A percentile compares a stretch with the other conserved stretches of the same genome.
Evolutionary conservation across 2,797 vertebrate species (phyloP).

Genomic region (Epinephelus malabaricus): DNA sequence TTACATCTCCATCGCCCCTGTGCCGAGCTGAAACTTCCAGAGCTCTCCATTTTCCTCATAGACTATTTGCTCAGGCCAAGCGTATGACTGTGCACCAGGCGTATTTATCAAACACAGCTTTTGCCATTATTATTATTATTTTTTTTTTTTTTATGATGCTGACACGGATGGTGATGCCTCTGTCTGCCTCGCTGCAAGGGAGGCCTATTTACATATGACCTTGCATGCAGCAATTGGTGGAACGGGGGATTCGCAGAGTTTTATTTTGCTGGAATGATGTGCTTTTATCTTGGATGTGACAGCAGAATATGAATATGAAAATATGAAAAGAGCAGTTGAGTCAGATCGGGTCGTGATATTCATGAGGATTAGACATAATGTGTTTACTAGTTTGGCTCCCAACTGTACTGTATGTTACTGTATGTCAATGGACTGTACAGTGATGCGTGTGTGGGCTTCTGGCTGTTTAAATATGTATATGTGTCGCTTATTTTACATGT

Average conservation of each 20-base stretch:
- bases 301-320: slow-evolving; percentile 78
- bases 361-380: slow-evolving; percentile 75
- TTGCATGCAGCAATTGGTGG: slow-evolving; percentile 67
- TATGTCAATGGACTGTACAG: slow-evolving; percentile 45
- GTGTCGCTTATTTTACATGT: slow-evolving; percentile 57
- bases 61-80: slow-evolving; percentile 51
- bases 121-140: slow-evolving; percentile 53
- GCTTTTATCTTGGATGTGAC: slow-evolving; percentile 80
- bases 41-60: slow-evolving; percentile 30
- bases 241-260: slow-evolving; percentile 44
- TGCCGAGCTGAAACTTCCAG: slow-evolving; percentile 19
- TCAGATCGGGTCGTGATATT: slow-evolving; percentile 69
- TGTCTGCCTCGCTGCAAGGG: slow-evolving; percentile 52
- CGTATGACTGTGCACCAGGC: slow-evolving; percentile 18
- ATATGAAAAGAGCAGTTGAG: slow-evolving; percentile 66
- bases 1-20: slow-evolving; percentile 24
- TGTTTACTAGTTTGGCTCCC: slow-evolving; percentile 68
- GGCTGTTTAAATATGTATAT: slow-evolving; percentile 17
- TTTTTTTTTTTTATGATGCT: slow-evolving; percentile 60
- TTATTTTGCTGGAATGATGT: slow-evolving; percentile 72
- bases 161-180: slow-evolving; percentile 52
- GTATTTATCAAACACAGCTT: slow-evolving; percentile 74
- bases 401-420: slow-evolving; percentile 50
- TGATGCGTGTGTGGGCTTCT: slow-evolving; percentile 37
- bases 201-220: slow-evolving; percentile 81